phyloP scores from a whole-genome alignment of 2,888 invertebrate genomes.

The Dasypogon diadema region DNA sequence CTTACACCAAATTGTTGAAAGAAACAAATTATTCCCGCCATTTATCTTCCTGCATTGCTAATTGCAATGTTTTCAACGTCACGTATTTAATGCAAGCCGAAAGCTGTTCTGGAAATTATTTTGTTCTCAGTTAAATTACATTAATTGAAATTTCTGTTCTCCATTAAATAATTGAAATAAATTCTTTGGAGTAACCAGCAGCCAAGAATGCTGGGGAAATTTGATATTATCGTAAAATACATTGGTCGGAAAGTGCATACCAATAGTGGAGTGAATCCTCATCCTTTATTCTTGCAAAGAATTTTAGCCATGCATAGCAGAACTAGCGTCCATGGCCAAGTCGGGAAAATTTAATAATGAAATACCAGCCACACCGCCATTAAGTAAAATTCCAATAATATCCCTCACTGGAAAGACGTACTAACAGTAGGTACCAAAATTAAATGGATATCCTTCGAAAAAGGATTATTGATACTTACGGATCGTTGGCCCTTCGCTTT shows the following conservation, averaged over 20 bases:
- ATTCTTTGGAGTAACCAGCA: not conserved
- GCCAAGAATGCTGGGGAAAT: not conserved
- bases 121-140: not conserved
- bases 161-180: constrained; percentile 11
- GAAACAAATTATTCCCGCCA: no score
- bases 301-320: constrained; percentile 17
- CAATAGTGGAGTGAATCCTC: not conserved
- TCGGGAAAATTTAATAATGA: constrained; percentile 35
- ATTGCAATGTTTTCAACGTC: no score
- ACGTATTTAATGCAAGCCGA: no score
- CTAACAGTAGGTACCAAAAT: not conserved
- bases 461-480: not conserved
- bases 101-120: no score
- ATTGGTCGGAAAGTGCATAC: not conserved
- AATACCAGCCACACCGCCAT: constrained; percentile 26
- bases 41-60: no score
- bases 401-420: not conserved
- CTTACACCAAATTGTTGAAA: no score
- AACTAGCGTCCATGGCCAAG: not conserved
- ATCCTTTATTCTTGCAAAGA: not conserved
- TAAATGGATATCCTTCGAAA: no score
- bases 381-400: constrained; percentile 32
- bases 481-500: not conserved
- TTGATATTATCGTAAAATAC: not conserved
- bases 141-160: not conserved